These are phyloP conservation scores for Spicauda simplicius DNA, from an alignment of 2,888 invertebrate species.

Conservation along the genomic window DNA sequence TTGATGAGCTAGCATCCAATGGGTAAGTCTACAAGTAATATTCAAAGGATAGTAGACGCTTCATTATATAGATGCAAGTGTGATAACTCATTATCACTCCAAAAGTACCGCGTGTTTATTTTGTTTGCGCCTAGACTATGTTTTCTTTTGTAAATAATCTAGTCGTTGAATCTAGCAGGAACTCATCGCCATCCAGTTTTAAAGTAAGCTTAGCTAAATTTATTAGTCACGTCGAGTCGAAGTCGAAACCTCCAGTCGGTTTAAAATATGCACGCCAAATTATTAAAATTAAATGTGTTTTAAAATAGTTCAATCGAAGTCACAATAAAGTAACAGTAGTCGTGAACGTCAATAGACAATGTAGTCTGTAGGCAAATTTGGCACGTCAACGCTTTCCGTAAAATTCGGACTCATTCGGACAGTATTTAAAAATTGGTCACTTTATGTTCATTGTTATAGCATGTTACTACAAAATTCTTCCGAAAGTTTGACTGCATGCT, in stretches of 20 bases:
- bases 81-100: constrained; percentile 31
- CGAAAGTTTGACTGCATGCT: constrained; percentile 22
- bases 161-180: not conserved
- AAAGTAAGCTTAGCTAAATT: constrained; percentile 28
- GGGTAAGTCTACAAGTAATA: constrained; percentile 87
- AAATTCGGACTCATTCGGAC: constrained; percentile 16
- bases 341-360: constrained; percentile 27
- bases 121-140: constrained; percentile 45
- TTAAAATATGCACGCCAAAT: constrained; percentile 21
- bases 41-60: constrained; percentile 68
- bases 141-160: constrained; percentile 18
- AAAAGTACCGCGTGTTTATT: constrained; percentile 37
- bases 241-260: constrained; percentile 5
- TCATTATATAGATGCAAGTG: constrained; percentile 62
- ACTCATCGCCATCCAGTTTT: constrained; percentile 11
- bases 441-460: constrained; percentile 17
- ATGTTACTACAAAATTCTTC: constrained; percentile 15
- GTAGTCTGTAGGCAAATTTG: constrained; percentile 33
- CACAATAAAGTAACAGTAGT: constrained; percentile 23
- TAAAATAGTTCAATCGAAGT: constrained; percentile 1
- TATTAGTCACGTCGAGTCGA: constrained; percentile 25
- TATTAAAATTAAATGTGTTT: constrained; percentile 5
- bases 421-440: constrained; percentile 20
- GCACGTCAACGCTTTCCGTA: constrained; percentile 32
- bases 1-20: constrained; percentile 92